These are phyloP conservation scores for Zygogramma bicolorata DNA, from an alignment of 2,888 invertebrate species.

Conservation along the genomic window DNA sequence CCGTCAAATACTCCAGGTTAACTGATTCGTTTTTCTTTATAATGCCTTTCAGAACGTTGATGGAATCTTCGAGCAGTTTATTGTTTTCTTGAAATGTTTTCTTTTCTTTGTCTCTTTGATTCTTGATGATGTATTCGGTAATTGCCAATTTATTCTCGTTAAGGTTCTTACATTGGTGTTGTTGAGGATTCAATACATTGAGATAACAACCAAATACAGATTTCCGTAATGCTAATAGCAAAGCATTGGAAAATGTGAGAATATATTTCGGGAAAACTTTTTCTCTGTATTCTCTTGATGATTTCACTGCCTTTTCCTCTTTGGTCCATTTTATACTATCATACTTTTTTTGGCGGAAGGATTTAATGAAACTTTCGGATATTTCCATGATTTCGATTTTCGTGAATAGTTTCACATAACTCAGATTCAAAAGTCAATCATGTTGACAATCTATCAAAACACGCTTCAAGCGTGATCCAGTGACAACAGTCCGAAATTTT, in stretches of 20 bases:
- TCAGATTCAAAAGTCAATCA: neutral
- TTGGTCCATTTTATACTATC: conserved; percentile 33
- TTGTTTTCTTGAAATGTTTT: conserved; percentile 51
- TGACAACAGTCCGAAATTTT: too few species aligned
- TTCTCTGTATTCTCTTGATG: conserved; percentile 24
- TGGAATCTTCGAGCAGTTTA: conserved; percentile 49
- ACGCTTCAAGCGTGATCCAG: too few species aligned
- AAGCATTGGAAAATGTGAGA: conserved; percentile 32
- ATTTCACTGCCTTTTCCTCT: conserved; percentile 34
- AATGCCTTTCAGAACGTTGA: conserved; percentile 51
- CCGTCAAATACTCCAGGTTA: conserved; percentile 52
- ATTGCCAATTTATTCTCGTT: conserved; percentile 57
- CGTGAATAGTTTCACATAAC: neutral
- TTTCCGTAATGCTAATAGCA: conserved; percentile 34
- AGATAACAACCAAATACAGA: conserved; percentile 59
- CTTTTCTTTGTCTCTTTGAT: conserved; percentile 44
- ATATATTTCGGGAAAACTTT: conserved; percentile 22
- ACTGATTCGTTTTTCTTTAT: conserved; percentile 51
- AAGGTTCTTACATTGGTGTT: conserved; percentile 50
- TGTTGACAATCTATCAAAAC: neutral
- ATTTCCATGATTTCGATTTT: conserved; percentile 25
- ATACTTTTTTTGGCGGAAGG: conserved; percentile 20
- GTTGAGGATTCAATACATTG: conserved; percentile 52
- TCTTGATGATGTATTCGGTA: conserved; percentile 50
- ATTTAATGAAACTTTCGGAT: neutral